Base-by-base conservation (phyloP, 2,888 invertebrate species). In the Drosophila ustulata region DNA sequence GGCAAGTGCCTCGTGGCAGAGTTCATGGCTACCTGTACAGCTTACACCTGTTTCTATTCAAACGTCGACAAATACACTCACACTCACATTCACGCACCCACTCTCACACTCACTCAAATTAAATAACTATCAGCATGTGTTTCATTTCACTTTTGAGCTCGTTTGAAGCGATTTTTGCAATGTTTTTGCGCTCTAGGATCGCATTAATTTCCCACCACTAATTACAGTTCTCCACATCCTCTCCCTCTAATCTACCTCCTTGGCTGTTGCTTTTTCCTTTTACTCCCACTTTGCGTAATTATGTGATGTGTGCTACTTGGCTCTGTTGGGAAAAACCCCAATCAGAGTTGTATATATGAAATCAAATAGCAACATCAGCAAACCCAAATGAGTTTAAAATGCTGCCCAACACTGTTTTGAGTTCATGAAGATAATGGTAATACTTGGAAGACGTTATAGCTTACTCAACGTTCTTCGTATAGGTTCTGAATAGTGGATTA, bases 201-300 rank as follows among this genome's bases (percentile, higher is more conserved):
- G 87, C 88, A 89, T 82, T 78, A 89, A 84, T 89, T 89, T 87
- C 71, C 78, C 88, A 81, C 88, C 88, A 84, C 88, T 84, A 84
- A 84, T 89, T 89, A 87, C 85, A 84, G 73, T 84, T 78, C 52
- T 71, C 73, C 18, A 6, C 50, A 26, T 8, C 6, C 28, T 1
- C 26, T 2, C 18, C 37, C 53, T 4, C 53, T 13, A 25, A 4
- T 18, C 37, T 3, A 23, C 18, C 30, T 43, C 13, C 53, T 32
- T 32, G 5, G 6, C 3, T 32, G 30, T 7, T 9, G 0, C 41
- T 53, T 53, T 53, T 53, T 30, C 30, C 41, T 45, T 46, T 43
- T 26, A 32, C 41, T 50, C 45, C 69, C 69, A 67, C 77, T 83
- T 71, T 73, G 67, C 73, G 75, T 82, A 83, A 83, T 83, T 86